These are phyloP conservation scores for Holotrichia oblita DNA, from an alignment of 1,140 invertebrate genomes.

Conservation along the genomic window DNA sequence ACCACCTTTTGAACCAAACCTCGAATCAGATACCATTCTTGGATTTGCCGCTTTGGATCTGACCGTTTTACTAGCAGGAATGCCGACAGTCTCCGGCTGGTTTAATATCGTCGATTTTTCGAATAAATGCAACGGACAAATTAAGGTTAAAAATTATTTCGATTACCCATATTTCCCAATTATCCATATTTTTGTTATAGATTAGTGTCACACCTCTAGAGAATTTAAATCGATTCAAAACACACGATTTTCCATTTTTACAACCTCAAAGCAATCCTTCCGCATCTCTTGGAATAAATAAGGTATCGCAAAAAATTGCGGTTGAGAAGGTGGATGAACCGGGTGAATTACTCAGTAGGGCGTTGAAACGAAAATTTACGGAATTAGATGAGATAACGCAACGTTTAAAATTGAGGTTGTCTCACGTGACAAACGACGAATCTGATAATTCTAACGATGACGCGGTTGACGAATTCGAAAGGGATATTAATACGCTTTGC, in stretches of 20 bases:
- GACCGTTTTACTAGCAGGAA: conserved; percentile 63
- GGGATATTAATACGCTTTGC: conserved; percentile 62
- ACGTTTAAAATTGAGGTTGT: conserved; percentile 65
- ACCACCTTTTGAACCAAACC: conserved; percentile 58
- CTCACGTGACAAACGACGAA: conserved; percentile 66
- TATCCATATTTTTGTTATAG: conserved; percentile 55
- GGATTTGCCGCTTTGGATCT: conserved; percentile 71
- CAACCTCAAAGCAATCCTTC: conserved; percentile 37
- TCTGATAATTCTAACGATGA: conserved; percentile 63
- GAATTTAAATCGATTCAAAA: conserved; percentile 56
- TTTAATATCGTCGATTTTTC: conserved; percentile 71
- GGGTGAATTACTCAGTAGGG: conserved; percentile 59
- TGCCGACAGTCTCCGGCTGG: conserved; percentile 67
- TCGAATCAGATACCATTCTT: conserved; percentile 65
- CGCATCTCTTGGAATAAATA: conserved; percentile 3
- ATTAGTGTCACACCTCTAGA: conserved; percentile 64
- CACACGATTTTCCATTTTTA: conserved; percentile 15
- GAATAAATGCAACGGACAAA: conserved; percentile 69
- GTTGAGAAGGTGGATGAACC: conserved; percentile 46
- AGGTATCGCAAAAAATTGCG: conserved; percentile 38
- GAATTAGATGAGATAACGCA: conserved; percentile 72
- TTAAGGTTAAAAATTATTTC: conserved; percentile 62
- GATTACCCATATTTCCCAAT: too few species aligned
- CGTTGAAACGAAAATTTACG: conserved; percentile 68
- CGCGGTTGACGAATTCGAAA: conserved; percentile 66